Evolutionary conservation across 2,888 invertebrate genomes (phyloP).

Genomic region (Plebejus argus): DNA sequence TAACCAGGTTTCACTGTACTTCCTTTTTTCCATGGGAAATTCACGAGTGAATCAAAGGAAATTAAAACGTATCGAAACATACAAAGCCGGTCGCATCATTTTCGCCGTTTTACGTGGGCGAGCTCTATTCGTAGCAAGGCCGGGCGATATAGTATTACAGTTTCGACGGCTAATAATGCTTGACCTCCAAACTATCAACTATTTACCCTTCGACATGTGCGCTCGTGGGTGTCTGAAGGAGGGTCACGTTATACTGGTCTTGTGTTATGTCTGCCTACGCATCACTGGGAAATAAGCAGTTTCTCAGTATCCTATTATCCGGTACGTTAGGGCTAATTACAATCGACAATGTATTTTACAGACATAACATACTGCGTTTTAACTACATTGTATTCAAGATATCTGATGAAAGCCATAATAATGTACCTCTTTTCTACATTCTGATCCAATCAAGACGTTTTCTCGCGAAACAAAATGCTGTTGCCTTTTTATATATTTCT

Average conservation of each 20-base stretch:
- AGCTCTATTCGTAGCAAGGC: slow-evolving; percentile 77
- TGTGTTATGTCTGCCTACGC: slow-evolving; percentile 59
- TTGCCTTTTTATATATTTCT: neutral
- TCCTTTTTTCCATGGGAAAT: neutral
- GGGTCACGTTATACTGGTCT: slow-evolving; percentile 50
- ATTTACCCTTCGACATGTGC: slow-evolving; percentile 28
- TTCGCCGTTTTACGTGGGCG: slow-evolving; percentile 65
- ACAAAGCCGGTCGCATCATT: slow-evolving; percentile 42
- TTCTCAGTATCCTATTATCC: slow-evolving; percentile 1
- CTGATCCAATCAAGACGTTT: neutral
- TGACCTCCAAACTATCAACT: slow-evolving; percentile 43
- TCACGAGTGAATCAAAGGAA: neutral
- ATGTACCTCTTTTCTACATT: neutral
- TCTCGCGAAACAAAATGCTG: neutral
- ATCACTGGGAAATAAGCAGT: slow-evolving; percentile 52
- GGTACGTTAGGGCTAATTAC: slow-evolving; percentile 16
- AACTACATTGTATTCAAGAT: neutral
- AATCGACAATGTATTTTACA: neutral
- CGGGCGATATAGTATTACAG: slow-evolving; percentile 76
- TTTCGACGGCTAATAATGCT: slow-evolving; percentile 50
- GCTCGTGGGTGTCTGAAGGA: slow-evolving; percentile 37
- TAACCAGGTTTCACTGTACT: too few relatives aligned
- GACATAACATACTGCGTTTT: neutral
- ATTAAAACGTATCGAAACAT: slow-evolving; percentile 8
- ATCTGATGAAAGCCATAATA: neutral